Conservation (phyloP, 2,113 vertebrate species). For the Microcebus griseorufus region DNA sequence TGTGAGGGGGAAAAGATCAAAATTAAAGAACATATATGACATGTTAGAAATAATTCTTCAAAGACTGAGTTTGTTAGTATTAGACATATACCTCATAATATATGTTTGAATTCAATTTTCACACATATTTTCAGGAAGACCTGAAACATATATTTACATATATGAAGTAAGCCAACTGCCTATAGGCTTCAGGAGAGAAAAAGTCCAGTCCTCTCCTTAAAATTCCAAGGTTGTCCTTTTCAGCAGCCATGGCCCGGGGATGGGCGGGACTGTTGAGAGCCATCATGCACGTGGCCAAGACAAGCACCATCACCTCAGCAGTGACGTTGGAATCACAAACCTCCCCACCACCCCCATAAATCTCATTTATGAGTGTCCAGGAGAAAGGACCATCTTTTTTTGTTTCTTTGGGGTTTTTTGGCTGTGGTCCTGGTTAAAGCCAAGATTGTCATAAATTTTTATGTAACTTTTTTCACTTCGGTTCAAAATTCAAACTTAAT, state of each 20-base stretch:
- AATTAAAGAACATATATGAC: background rate
- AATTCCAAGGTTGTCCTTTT: background rate
- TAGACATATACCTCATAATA: background rate
- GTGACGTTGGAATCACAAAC: background rate
- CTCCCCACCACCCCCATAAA: background rate
- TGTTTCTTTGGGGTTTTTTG: background rate
- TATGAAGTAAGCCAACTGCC: background rate
- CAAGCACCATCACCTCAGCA: background rate
- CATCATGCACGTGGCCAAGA: background rate
- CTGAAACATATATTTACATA: background rate
- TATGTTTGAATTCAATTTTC: background rate
- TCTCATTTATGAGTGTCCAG: background rate
- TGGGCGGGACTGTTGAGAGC: background rate
- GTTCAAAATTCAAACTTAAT: constrained; percentile 15
- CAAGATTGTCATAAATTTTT: background rate
- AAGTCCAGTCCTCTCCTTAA: background rate
- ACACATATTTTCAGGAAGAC: background rate
- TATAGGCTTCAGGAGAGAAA: background rate
- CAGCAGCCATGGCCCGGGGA: background rate
- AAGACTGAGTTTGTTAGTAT: background rate
- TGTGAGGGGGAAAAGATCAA: background rate
- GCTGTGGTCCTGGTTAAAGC: background rate
- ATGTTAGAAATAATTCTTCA: background rate
- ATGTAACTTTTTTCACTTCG: background rate
- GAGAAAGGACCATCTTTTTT: background rate